Percentiles rank a stretch among this genome's conserved stretches.
Conservation (phyloP, 2,797 vertebrate species). For the Cirrhinus mrigala region DNA sequence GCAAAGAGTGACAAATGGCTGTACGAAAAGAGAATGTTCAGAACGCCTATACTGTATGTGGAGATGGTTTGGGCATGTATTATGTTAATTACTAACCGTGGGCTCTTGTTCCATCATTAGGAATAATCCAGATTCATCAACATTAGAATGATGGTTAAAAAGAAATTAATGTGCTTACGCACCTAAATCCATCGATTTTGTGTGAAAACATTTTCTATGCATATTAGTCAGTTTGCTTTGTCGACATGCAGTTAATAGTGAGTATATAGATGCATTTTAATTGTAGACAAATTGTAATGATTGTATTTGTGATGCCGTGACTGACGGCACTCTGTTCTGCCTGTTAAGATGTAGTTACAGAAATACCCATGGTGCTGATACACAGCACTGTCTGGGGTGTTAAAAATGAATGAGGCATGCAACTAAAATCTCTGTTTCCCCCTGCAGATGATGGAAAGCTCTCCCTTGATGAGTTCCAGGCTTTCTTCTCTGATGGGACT, state of each 20-base stretch:
- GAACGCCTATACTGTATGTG: not conserved
- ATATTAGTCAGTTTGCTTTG: not conserved
- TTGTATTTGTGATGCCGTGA: not conserved
- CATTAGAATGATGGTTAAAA: not conserved
- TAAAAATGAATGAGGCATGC: not conserved
- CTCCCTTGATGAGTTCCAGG: conserved; percentile 97
- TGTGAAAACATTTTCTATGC: not conserved
- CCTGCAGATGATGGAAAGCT: conserved; percentile 94
- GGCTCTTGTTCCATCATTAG: not conserved
- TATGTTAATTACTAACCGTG: not conserved
- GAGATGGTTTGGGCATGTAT: not conserved
- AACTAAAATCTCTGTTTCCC: conserved; percentile 47
- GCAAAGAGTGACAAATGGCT: not conserved
- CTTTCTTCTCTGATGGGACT: conserved; percentile 95
- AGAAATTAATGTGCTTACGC: not conserved
- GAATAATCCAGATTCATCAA: not conserved
- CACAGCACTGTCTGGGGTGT: conserved; percentile 35
- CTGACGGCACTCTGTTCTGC: not conserved
- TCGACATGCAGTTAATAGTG: not conserved
- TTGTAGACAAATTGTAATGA: not conserved
- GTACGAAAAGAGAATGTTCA: not conserved
- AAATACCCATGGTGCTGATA: conserved; percentile 9
- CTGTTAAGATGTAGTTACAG: conserved; percentile 10
- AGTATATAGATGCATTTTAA: not conserved
- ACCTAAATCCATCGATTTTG: not conserved